phyloP scores from a whole-genome alignment of 2,888 invertebrate species.

The Didymodactylos carnosus region DNA sequence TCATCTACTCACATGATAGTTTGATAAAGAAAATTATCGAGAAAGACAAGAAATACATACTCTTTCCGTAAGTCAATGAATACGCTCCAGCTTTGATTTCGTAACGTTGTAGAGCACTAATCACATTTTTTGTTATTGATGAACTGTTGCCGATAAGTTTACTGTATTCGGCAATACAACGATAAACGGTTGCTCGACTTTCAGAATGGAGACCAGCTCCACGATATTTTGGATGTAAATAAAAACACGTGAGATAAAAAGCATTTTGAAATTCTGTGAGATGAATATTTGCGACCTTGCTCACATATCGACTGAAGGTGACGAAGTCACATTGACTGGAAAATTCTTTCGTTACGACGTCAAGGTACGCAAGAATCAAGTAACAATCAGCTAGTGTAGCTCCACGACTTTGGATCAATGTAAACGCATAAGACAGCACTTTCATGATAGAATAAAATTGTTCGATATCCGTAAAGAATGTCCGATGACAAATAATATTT shows the following conservation, averaged over 20 bases:
- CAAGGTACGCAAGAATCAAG: not conserved
- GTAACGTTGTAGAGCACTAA: not conserved
- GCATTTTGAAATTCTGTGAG: not conserved
- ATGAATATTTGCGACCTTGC: not conserved
- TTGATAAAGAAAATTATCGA: not conserved
- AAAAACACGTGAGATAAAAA: not conserved
- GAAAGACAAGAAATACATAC: not conserved
- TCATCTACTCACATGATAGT: not conserved
- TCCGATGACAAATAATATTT: not conserved
- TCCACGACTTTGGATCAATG: not conserved
- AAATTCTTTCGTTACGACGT: not conserved
- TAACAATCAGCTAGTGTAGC: not conserved
- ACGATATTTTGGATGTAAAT: not conserved
- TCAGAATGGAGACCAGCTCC: not conserved
- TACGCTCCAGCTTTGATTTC: not conserved
- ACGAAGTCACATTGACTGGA: not conserved
- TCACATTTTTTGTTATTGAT: not conserved
- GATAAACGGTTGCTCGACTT: not conserved
- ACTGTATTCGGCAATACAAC: not conserved
- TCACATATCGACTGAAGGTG: not conserved
- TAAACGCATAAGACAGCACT: not conserved
- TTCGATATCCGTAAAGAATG: not conserved
- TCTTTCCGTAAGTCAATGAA: not conserved
- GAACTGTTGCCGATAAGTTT: not conserved
- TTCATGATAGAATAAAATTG: not conserved